phyloP scores from a whole-genome alignment of 2,113 vertebrate species.

The Dicaeum eximium region DNA sequence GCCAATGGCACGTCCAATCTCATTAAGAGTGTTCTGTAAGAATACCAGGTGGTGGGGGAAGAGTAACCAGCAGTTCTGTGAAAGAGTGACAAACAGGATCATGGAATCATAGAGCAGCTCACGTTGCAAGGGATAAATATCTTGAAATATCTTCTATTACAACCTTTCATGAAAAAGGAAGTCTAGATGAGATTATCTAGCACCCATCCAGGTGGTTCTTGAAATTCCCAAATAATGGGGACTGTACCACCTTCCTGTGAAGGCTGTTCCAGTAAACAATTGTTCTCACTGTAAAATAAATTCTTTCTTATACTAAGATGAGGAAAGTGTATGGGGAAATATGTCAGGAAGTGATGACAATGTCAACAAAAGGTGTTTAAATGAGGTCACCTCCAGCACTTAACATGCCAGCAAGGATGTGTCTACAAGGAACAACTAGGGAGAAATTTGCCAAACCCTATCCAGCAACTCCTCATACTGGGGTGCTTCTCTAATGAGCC shows the following conservation, averaged over 20 bases:
- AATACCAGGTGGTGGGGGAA: accelerated
- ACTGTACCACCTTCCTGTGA: background rate
- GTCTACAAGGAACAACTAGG: background rate
- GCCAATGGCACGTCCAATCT: background rate
- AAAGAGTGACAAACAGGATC: background rate
- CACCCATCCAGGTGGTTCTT: background rate
- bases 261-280: background rate
- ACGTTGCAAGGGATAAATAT: background rate
- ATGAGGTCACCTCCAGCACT: background rate
- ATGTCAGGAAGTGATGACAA: background rate
- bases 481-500: background rate
- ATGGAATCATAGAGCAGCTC: background rate
- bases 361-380: background rate
- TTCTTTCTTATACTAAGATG: background rate
- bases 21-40: background rate
- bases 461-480: background rate
- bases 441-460: background rate
- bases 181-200: background rate
- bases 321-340: background rate
- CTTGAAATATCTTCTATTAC: background rate
- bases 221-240: background rate
- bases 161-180: background rate
- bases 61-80: background rate
- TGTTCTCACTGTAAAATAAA: background rate
- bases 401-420: background rate